These are phyloP conservation scores for Lymantria dispar DNA, from an alignment of 2,888 invertebrate species.

Conservation along the genomic window DNA sequence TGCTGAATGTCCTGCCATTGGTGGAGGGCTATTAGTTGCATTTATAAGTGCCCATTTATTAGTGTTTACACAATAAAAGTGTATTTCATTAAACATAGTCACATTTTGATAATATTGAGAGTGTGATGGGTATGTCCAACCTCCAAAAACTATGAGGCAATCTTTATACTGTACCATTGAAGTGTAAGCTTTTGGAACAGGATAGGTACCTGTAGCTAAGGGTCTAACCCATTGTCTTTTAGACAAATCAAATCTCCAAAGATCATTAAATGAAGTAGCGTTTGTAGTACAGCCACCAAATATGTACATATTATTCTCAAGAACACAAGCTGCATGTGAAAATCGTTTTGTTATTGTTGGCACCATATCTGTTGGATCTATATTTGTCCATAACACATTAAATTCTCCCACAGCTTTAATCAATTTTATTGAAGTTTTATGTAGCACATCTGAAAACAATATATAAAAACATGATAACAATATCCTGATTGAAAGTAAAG, in stretches of 20 bases:
- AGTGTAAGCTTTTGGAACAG: constrained; percentile 97
- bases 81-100: constrained; percentile 95
- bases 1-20: constrained; percentile 96
- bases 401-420: constrained; percentile 89
- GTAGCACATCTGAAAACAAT: constrained; percentile 87
- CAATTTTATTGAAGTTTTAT: constrained; percentile 88
- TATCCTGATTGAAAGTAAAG: background rate
- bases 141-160: constrained; percentile 94
- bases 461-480: background rate
- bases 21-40: constrained; percentile 87
- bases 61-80: constrained; percentile 90
- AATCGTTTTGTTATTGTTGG: constrained; percentile 95
- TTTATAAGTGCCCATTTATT: constrained; percentile 90
- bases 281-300: constrained; percentile 98
- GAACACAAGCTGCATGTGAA: constrained; percentile 94
- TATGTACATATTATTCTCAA: constrained; percentile 94
- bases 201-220: constrained; percentile 92
- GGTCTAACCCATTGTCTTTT: constrained; percentile 93
- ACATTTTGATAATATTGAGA: constrained; percentile 93
- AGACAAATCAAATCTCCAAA: constrained; percentile 96
- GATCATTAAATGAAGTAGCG: constrained; percentile 97
- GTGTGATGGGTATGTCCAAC: constrained; percentile 96
- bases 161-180: constrained; percentile 94
- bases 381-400: constrained; percentile 88
- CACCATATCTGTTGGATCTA: constrained; percentile 80